Conservation (phyloP, 2,113 vertebrate species). For the Mesoclemmys tuberculata region DNA sequence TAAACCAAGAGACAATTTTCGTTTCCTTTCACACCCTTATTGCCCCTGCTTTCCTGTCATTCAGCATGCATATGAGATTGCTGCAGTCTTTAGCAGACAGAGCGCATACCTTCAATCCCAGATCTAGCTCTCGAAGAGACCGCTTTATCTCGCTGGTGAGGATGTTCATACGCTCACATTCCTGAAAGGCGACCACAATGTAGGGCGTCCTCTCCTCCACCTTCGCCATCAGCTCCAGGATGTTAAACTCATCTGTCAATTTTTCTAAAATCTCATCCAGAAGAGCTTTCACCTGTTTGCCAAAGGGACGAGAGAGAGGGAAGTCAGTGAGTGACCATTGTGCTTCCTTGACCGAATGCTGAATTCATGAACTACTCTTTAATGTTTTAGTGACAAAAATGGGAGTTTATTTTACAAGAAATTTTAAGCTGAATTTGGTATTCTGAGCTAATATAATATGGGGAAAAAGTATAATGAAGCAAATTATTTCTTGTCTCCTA, state of each 20-base stretch:
- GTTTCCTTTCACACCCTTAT: background rate
- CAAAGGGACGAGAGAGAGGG: background rate
- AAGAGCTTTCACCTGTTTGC: constrained; percentile 83
- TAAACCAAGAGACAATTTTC: background rate
- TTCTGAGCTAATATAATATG: background rate
- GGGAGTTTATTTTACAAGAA: constrained; percentile 15
- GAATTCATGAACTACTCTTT: background rate
- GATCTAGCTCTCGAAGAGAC: constrained; percentile 86
- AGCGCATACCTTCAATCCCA: constrained; percentile 90
- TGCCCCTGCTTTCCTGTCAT: background rate
- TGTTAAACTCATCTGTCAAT: constrained; percentile 90
- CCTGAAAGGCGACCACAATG: constrained; percentile 90
- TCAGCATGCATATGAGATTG: background rate
- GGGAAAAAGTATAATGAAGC: background rate
- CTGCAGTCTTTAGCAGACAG: background rate
- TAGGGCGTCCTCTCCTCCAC: constrained; percentile 91
- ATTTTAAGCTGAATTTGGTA: constrained; percentile 43
- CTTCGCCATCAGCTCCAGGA: constrained; percentile 86
- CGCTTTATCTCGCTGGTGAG: constrained; percentile 87
- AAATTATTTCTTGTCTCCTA: background rate
- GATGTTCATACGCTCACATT: constrained; percentile 93
- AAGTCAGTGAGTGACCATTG: background rate
- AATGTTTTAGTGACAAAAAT: background rate
- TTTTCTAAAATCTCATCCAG: constrained; percentile 92
- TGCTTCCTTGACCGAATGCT: fast-evolving